phyloP scores from a whole-genome alignment of 1,140 invertebrate genomes.

The Acromyrmex echinatior region DNA sequence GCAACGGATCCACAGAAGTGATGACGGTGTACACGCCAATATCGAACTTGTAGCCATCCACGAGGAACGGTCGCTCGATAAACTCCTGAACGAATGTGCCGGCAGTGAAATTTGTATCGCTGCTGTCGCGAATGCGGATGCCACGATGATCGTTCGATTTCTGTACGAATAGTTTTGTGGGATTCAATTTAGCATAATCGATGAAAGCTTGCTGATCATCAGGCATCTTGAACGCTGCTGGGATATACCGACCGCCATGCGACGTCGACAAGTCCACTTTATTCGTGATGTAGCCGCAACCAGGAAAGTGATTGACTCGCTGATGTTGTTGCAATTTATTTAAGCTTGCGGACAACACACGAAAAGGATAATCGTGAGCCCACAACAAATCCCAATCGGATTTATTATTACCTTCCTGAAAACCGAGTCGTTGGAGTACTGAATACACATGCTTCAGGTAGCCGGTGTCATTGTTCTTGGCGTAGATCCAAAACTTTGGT shows the following conservation, averaged over 20 bases:
- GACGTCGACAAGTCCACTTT: conserved; percentile 97
- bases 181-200: conserved; percentile 90
- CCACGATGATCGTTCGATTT: conserved; percentile 97
- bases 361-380: conserved; percentile 97
- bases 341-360: conserved; percentile 88
- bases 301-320: conserved; percentile 97
- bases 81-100: conserved; percentile 97
- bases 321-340: conserved; percentile 91
- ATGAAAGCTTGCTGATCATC: conserved; percentile 91
- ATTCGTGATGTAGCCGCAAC: conserved; percentile 97
- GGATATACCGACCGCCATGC: conserved; percentile 90
- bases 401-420: conserved; percentile 88
- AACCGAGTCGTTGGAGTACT: conserved; percentile 92
- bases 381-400: conserved; percentile 95
- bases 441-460: conserved; percentile 93
- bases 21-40: conserved; percentile 98
- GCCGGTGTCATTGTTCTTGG: conserved; percentile 87
- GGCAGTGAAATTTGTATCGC: conserved; percentile 91
- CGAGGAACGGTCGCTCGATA: conserved; percentile 92
- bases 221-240: conserved; percentile 95
- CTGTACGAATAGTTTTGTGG: conserved; percentile 93
- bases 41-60: conserved; percentile 97
- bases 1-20: conserved; percentile 96
- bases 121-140: conserved; percentile 92
- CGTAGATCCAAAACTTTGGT: conserved; percentile 87